A percentile compares a stretch with the other conserved stretches of the same genome.
Evolutionary conservation across 2,113 vertebrate genomes (phyloP).

Genomic region (Varanus komodoensis): DNA sequence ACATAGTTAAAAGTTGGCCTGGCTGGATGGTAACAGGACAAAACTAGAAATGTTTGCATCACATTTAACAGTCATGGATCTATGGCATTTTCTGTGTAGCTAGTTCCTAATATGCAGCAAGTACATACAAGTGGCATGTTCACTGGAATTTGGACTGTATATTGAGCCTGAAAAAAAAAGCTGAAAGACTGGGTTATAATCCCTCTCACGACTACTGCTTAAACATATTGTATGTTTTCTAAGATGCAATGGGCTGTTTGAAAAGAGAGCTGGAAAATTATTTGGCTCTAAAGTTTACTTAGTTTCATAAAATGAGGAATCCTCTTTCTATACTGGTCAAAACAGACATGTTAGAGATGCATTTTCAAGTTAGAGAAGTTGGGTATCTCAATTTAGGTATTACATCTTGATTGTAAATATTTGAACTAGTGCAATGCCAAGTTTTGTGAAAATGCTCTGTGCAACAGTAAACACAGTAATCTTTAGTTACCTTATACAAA

Average conservation of each 20-base stretch:
- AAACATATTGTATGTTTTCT: not conserved
- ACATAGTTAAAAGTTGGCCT: not conserved
- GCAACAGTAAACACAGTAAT: not conserved
- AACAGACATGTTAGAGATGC: not conserved
- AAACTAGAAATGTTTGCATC: no score
- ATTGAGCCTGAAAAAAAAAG: not conserved
- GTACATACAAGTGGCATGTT: not conserved
- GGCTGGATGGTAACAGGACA: not conserved
- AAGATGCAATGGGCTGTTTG: not conserved
- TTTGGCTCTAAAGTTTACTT: not conserved
- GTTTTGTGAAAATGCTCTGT: not conserved
- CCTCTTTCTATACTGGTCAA: not conserved
- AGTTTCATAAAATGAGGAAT: not conserved
- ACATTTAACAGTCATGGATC: not conserved
- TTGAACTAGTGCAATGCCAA: not conserved
- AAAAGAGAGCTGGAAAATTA: no score
- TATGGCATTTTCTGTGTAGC: not conserved
- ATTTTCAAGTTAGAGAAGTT: not conserved
- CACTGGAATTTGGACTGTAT: not conserved
- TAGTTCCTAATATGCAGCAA: no score
- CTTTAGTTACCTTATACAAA: not conserved
- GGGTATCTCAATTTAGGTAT: constrained; percentile 13
- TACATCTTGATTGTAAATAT: not conserved
- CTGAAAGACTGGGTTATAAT: no score
- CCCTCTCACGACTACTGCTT: not conserved